Evolutionary conservation across 2,113 vertebrate species (phyloP).

Genomic region (Melanocharis versteri): DNA sequence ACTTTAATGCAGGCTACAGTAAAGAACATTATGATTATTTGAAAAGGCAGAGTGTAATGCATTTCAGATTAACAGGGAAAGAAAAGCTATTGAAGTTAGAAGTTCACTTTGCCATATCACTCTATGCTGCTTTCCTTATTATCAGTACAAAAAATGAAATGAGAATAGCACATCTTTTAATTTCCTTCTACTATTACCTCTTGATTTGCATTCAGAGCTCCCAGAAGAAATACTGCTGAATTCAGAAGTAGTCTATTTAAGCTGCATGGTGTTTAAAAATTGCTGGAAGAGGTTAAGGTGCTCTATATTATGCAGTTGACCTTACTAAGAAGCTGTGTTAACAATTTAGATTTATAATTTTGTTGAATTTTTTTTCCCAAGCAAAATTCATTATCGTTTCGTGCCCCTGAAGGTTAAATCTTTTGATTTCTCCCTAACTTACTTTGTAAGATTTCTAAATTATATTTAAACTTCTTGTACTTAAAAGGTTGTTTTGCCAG

Average conservation of each 20-base stretch:
- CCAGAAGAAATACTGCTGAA: constrained; percentile 71
- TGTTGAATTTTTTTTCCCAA: constrained; percentile 52
- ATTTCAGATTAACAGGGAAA: constrained; percentile 67
- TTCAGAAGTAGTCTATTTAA: constrained; percentile 73
- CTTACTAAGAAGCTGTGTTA: constrained; percentile 70
- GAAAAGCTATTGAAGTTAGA: constrained; percentile 66
- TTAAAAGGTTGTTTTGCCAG: constrained; percentile 46
- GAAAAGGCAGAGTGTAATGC: constrained; percentile 63
- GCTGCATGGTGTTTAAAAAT: constrained; percentile 68
- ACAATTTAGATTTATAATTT: constrained; percentile 73
- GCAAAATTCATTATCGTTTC: constrained; percentile 70
- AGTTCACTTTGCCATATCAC: constrained; percentile 47
- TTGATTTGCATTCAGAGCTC: constrained; percentile 75
- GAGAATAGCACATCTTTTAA: constrained; percentile 73
- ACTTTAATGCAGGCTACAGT: constrained; percentile 55
- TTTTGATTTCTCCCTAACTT: constrained; percentile 67
- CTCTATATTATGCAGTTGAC: constrained; percentile 63
- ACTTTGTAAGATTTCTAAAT: constrained; percentile 65
- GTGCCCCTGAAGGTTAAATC: constrained; percentile 59
- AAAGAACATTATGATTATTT: constrained; percentile 67
- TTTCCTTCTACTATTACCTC: constrained; percentile 70
- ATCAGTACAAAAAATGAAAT: constrained; percentile 68
- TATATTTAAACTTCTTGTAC: constrained; percentile 58
- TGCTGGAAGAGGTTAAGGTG: constrained; percentile 67
- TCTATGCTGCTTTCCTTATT: constrained; percentile 68